phyloP scores from a whole-genome alignment of 2,888 invertebrate genomes.

The Euplagia quadripunctaria region DNA sequence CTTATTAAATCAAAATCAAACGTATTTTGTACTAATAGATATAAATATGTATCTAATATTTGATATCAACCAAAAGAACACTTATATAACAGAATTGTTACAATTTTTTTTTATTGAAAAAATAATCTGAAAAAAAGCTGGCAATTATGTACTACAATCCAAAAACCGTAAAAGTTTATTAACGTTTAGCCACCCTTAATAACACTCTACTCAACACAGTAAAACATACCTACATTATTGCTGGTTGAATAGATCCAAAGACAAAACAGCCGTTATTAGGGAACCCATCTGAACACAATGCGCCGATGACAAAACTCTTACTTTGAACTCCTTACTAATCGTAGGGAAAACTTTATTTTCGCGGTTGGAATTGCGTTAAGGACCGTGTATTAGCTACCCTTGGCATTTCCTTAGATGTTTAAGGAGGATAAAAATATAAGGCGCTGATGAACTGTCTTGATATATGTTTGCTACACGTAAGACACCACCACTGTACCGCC shows the following conservation, averaged over 20 bases:
- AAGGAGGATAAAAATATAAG: no score
- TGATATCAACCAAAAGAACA: no score
- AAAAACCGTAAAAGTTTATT: not conserved
- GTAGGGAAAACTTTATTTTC: slow-evolving; percentile 85
- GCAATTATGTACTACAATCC: no score
- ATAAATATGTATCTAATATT: no score
- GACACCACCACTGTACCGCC: no score
- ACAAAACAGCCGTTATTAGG: slow-evolving; percentile 72
- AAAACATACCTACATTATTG: slow-evolving; percentile 34
- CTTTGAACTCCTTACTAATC: slow-evolving; percentile 85
- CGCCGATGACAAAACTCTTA: slow-evolving; percentile 81
- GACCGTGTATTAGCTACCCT: slow-evolving; percentile 48
- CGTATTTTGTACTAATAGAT: no score
- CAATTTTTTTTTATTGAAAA: no score
- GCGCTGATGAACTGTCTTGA: no score
- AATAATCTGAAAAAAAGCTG: no score
- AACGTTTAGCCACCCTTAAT: slow-evolving; percentile 14
- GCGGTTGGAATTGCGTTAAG: slow-evolving; percentile 45
- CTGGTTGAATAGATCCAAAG: slow-evolving; percentile 36
- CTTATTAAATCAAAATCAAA: no score
- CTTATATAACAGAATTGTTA: no score
- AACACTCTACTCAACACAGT: slow-evolving; percentile 20
- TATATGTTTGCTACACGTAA: no score
- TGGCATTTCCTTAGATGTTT: not conserved
- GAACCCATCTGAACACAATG: slow-evolving; percentile 75